Evolutionary conservation across 2,113 vertebrate genomes (phyloP).

Genomic region (Sturnus vulgaris): DNA sequence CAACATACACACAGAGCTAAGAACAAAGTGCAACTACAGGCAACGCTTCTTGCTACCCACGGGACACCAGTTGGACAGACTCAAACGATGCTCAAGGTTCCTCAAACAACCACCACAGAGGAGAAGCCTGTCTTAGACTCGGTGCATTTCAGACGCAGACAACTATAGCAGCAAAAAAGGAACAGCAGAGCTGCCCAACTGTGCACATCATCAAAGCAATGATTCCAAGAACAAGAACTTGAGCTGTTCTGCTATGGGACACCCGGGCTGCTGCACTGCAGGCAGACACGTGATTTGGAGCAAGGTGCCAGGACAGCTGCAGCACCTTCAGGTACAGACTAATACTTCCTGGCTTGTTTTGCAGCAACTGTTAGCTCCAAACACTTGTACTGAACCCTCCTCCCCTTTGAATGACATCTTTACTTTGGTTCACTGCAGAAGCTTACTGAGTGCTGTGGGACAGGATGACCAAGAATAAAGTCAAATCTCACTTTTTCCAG

Average conservation of each 20-base stretch:
- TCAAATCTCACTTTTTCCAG: neutral
- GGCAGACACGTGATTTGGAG: neutral
- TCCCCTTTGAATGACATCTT: neutral
- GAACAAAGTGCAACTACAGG: neutral
- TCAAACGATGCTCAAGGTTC: neutral
- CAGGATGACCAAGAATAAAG: neutral
- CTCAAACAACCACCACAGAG: neutral
- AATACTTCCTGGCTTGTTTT: neutral
- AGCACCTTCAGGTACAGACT: neutral
- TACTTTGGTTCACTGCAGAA: neutral
- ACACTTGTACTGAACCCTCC: neutral
- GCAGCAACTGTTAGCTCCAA: neutral
- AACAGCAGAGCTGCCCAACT: neutral
- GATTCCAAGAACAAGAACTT: neutral
- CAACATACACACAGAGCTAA: neutral
- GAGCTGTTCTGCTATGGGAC: neutral
- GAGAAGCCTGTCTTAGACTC: neutral
- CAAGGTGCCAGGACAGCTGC: neutral
- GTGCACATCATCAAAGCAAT: neutral
- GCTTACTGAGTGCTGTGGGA: neutral
- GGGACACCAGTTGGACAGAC: neutral
- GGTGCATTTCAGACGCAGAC: neutral
- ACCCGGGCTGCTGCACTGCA: neutral
- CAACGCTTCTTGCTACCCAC: accelerated
- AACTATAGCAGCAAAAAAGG: neutral